These are phyloP conservation scores for Ciconia nigra DNA, from an alignment of 2,797 vertebrate genomes.

Conservation along the genomic window DNA sequence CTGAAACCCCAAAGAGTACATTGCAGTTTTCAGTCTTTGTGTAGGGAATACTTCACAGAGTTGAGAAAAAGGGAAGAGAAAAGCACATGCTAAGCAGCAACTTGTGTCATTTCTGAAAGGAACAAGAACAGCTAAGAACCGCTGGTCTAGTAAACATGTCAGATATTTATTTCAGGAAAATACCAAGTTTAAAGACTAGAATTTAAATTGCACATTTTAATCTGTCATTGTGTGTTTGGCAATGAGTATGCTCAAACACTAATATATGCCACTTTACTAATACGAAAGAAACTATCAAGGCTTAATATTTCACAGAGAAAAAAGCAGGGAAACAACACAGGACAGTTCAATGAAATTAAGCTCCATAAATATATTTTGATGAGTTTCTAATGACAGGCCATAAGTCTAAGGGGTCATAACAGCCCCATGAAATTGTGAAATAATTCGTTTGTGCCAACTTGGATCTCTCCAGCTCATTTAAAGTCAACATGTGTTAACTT, in stretches of 20 bases:
- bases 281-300: background rate
- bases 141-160: background rate
- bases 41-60: accelerated
- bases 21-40: background rate
- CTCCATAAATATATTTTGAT: background rate
- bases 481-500: background rate
- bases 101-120: background rate
- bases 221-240: background rate
- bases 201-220: background rate
- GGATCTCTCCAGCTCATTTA: background rate
- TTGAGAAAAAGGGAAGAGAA: background rate
- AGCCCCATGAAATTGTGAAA: background rate
- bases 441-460: background rate
- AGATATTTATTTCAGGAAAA: background rate
- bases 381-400: background rate
- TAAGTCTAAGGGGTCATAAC: background rate
- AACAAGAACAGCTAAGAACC: background rate
- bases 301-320: background rate
- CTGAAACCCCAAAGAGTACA: background rate
- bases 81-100: background rate
- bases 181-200: background rate
- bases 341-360: background rate
- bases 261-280: background rate
- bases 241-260: background rate
- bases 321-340: background rate